Conservation (phyloP, 2,797 vertebrate species). For the Tenualosa ilisha region DNA sequence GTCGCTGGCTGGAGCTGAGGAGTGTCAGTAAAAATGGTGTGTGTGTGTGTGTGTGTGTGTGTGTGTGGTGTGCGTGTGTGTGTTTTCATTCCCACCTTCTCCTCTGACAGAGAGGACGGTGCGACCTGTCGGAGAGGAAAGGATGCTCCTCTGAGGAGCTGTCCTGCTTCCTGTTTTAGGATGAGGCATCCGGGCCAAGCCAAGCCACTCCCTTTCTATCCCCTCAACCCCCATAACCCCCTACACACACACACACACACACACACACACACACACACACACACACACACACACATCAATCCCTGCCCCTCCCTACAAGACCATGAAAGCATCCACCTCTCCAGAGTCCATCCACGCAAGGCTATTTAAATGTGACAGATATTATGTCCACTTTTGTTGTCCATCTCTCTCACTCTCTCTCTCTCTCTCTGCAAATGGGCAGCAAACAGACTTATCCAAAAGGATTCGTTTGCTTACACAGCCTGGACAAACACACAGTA, state of each 20-base stretch:
- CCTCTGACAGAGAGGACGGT: slow-evolving; percentile 43
- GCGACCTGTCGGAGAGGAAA: slow-evolving; percentile 51
- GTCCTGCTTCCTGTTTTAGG: slow-evolving; percentile 52
- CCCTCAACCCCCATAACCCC: background rate
- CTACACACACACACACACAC: background rate
- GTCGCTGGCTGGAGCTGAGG: background rate
- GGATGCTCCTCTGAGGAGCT: slow-evolving; percentile 53
- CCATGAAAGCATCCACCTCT: no score
- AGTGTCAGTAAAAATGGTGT: background rate
- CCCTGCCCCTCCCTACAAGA: background rate
- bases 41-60: slow-evolving; percentile 10
- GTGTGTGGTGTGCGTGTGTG: background rate
- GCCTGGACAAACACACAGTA: background rate
- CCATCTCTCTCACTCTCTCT: background rate
- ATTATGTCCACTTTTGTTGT: background rate
- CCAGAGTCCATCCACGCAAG: background rate
- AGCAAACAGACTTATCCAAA: background rate
- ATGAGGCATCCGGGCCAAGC: background rate
- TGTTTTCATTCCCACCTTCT: background rate
- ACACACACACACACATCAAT: background rate
- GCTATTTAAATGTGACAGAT: background rate
- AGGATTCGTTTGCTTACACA: background rate
- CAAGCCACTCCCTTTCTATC: background rate
- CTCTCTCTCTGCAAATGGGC: background rate
- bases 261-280: background rate